Conservation (phyloP, 2,797 vertebrate species). For the Phylloscopus collybita region DNA sequence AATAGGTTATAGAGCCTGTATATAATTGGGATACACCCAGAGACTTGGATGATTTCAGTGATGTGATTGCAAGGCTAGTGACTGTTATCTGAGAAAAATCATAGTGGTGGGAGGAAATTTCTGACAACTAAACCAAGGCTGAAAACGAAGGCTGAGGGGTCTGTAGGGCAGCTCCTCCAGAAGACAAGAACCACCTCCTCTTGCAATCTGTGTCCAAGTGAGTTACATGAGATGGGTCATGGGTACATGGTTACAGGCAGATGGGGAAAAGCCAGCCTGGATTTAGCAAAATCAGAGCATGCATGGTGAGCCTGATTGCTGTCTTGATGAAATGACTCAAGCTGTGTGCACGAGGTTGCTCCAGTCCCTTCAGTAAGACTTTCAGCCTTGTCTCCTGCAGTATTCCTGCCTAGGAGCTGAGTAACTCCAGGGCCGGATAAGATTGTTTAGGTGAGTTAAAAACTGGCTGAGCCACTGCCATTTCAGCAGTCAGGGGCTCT, state of each 20-base stretch:
- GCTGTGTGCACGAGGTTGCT: not conserved
- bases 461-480: not conserved
- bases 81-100: not conserved
- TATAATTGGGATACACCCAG: not conserved
- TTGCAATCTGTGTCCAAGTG: not conserved
- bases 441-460: not conserved
- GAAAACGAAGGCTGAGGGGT: not conserved
- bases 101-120: not conserved
- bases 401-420: not conserved
- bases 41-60: not conserved
- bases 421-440: not conserved
- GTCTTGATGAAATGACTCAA: not conserved
- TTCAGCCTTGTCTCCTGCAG: not conserved
- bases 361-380: not conserved
- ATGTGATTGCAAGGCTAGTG: not conserved
- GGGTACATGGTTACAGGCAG: not conserved
- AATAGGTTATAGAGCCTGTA: not conserved
- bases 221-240: not conserved
- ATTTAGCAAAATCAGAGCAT: not conserved
- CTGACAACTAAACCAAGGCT: not conserved
- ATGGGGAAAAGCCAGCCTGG: not conserved
- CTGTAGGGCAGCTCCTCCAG: not conserved
- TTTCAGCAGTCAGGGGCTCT: not conserved
- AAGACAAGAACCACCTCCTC: not conserved
- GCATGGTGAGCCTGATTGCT: not conserved